Conservation (phyloP, 2,797 vertebrate species). For the Thunnus albacares region DNA sequence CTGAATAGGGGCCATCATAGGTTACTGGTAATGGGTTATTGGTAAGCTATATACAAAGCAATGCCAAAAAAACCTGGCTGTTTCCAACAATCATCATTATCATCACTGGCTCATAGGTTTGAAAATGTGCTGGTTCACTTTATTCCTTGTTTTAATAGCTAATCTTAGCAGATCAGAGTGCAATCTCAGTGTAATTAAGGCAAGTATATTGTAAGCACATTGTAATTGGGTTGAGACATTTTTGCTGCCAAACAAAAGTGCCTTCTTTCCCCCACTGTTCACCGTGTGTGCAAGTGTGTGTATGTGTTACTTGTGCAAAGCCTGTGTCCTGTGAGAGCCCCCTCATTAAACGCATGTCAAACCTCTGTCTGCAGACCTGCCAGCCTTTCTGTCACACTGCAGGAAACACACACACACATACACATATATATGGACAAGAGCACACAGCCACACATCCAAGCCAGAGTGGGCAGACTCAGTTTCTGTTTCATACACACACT, state of each 20-base stretch:
- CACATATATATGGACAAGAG: slow-evolving; percentile 23
- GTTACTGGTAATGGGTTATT: slow-evolving; percentile 43
- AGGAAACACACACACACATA: slow-evolving; percentile 51
- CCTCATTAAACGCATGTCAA: slow-evolving; percentile 85
- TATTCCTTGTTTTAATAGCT: slow-evolving; percentile 48
- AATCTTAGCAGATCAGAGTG: slow-evolving; percentile 54
- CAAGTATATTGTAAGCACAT: slow-evolving; percentile 46
- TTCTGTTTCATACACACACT: background rate
- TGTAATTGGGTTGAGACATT: slow-evolving; percentile 60
- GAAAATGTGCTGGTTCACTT: slow-evolving; percentile 33
- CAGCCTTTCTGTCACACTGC: slow-evolving; percentile 78
- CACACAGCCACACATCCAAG: slow-evolving; percentile 28
- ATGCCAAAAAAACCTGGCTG: background rate
- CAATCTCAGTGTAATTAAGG: slow-evolving; percentile 58
- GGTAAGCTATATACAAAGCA: slow-evolving; percentile 23
- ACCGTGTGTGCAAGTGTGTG: slow-evolving; percentile 20
- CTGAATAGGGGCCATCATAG: slow-evolving; percentile 32
- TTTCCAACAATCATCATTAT: slow-evolving; percentile 8
- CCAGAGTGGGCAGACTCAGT: slow-evolving; percentile 17
- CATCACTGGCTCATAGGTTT: slow-evolving; percentile 9
- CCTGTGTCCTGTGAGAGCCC: slow-evolving; percentile 72
- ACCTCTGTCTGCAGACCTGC: slow-evolving; percentile 78
- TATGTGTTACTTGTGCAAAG: slow-evolving; percentile 62
- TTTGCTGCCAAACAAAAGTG: slow-evolving; percentile 52
- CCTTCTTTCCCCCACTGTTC: slow-evolving; percentile 34